Evolutionary conservation across 2,797 vertebrate genomes (phyloP).

Genomic region (Echiichthys vipera): DNA sequence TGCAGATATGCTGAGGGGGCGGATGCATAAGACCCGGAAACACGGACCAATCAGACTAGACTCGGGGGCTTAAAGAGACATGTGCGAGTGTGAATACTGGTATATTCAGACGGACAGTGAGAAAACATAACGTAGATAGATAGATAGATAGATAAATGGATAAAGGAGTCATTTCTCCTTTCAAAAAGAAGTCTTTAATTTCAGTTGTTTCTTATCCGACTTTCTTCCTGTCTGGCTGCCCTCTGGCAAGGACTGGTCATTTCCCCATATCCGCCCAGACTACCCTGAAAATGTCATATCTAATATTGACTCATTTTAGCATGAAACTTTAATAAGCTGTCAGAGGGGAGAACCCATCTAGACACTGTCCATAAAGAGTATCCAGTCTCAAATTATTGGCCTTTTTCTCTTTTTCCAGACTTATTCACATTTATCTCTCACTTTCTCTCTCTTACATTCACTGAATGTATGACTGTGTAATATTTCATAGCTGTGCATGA

Average conservation of each 20-base stretch:
- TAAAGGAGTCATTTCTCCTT: background rate
- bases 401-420: conserved; percentile 62
- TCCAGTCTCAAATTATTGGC: conserved; percentile 68
- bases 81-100: too few relatives aligned
- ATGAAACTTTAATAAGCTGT: conserved; percentile 86
- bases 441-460: conserved; percentile 29
- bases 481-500: conserved; percentile 37
- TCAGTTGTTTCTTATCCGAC: too few relatives aligned
- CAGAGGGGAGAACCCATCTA: conserved; percentile 74
- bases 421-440: conserved; percentile 56
- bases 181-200: too few relatives aligned
- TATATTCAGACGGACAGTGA: too few relatives aligned
- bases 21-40: too few relatives aligned
- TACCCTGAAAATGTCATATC: conserved; percentile 82
- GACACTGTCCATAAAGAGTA: conserved; percentile 69
- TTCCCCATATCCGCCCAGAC: conserved; percentile 73
- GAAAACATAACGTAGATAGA: too few relatives aligned
- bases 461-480: conserved; percentile 49
- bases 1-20: too few relatives aligned
- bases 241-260: conserved; percentile 58
- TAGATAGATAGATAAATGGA: background rate
- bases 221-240: conserved; percentile 10
- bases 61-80: too few relatives aligned
- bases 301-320: conserved; percentile 82
- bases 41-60: too few relatives aligned